Evolutionary conservation across 2,888 invertebrate genomes (phyloP), one percentile per base, ranked within the genome.

Genomic region (Torymus texanus): DNA sequence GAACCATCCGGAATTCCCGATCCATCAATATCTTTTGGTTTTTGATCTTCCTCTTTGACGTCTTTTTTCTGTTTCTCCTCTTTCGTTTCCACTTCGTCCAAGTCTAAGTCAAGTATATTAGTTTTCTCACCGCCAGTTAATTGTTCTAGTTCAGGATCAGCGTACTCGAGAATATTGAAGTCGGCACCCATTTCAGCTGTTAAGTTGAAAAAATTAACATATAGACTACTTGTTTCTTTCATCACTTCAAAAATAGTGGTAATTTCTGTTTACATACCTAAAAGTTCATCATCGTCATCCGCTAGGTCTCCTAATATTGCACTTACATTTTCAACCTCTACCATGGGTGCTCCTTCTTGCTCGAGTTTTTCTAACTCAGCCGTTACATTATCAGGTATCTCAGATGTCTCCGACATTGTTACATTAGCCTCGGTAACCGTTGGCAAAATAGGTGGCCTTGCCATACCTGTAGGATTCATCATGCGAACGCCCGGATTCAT

Each of bases 131-230:
- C 95, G 79, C 94, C 94, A 82, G 94, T 93, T 84, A 96, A 93
- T 81, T 94, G 94, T 84, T 97, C 97, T 73, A 97, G 91, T 90
- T 97, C 97, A 0, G 98, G 97, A 92, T 98, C 98, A 0, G 97
- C 98, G 90, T 98, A 98, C 90, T 97, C 97, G 82, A 98, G 91
- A 86, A 98, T 97, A 90, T 98, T 98, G 91, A 98, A 98, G 91
- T 97, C 97, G 81, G 96, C 95, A 5, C 97, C 97, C 92, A 97
- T 96, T 91, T 96, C 96, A n/a, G 95, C 96, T 86, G 92, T 91
- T 87, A 86, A 70, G 16, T 41, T 66, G 75, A 74, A 74, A 79
- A 50, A 63, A 61, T 66, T 63, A 51, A 63, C 11, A 55, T 71
- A 71, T 65, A 79, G 18, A 53, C 66, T 72, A 16, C 72, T 63